Percentiles rank a stretch among this genome's conserved stretches.
These are phyloP conservation scores for Catharus minimus DNA, from an alignment of 2,113 vertebrate species.

Conservation along the genomic window DNA sequence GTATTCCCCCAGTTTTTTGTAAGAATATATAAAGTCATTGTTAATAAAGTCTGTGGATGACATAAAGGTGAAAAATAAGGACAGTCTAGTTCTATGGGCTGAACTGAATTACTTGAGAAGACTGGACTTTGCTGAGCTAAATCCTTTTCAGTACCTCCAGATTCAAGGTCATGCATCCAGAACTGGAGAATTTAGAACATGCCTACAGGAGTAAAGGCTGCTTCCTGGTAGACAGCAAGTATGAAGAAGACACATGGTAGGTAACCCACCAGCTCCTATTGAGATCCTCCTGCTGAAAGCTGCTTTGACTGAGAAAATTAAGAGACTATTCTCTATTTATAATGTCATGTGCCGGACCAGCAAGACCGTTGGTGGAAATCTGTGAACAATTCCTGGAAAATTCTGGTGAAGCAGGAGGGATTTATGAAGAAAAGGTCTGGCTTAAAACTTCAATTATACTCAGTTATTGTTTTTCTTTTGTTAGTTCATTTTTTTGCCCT, in stretches of 20 bases:
- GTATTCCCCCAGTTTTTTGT: neutral
- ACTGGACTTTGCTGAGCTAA: neutral
- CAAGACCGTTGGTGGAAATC: neutral
- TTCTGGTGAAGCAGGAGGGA: neutral
- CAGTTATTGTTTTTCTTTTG: neutral
- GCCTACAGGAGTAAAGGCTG: neutral
- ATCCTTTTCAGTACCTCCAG: neutral
- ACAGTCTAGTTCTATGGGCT: neutral
- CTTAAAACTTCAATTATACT: neutral
- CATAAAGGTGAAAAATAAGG: constrained; percentile 3
- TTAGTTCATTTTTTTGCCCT: neutral
- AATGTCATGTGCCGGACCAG: accelerated
- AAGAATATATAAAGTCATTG: neutral
- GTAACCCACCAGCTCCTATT: neutral
- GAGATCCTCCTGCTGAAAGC: neutral
- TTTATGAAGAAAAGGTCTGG: neutral
- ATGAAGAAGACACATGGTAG: neutral
- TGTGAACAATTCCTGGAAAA: neutral
- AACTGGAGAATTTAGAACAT: neutral
- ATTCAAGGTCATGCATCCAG: neutral
- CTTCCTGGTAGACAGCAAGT: neutral
- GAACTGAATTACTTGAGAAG: neutral
- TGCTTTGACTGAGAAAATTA: neutral
- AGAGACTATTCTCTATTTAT: neutral
- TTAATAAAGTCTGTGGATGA: neutral